Conservation (phyloP, 92 coral and sea anemone species). For the Phenganax stokvisi region DNA sequence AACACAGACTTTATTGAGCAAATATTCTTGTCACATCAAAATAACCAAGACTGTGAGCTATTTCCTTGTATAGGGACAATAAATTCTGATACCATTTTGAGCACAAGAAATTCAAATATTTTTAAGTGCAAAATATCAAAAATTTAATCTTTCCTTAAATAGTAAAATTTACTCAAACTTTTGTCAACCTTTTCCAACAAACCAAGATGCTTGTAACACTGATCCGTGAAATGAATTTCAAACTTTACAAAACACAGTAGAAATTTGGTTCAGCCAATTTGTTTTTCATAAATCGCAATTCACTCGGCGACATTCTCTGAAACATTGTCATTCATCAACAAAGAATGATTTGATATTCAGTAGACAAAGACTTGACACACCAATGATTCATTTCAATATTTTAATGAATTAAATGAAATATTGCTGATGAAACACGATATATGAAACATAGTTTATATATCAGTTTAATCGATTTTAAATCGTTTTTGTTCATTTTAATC, state of each 20-base stretch:
- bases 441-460: too few species aligned
- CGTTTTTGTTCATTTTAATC: too few species aligned
- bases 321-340: too few species aligned
- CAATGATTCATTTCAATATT: too few species aligned
- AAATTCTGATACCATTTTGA: neutral
- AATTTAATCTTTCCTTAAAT: neutral
- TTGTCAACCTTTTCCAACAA: constrained; percentile 3
- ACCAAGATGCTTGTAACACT: neutral
- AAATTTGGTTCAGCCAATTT: neutral
- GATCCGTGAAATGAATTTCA: neutral
- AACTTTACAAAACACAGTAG: neutral
- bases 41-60: neutral
- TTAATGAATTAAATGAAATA: too few species aligned
- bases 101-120: neutral
- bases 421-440: too few species aligned
- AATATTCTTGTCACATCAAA: neutral
- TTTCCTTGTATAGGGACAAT: neutral
- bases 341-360: too few species aligned
- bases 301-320: too few species aligned
- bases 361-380: too few species aligned
- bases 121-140: neutral
- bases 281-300: too few species aligned
- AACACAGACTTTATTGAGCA: neutral
- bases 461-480: too few species aligned
- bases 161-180: neutral